A percentile compares a stretch with the other conserved stretches of the same genome.
These are phyloP conservation scores for Orchesella cincta DNA, from an alignment of 1,140 invertebrate species.

Conservation along the genomic window DNA sequence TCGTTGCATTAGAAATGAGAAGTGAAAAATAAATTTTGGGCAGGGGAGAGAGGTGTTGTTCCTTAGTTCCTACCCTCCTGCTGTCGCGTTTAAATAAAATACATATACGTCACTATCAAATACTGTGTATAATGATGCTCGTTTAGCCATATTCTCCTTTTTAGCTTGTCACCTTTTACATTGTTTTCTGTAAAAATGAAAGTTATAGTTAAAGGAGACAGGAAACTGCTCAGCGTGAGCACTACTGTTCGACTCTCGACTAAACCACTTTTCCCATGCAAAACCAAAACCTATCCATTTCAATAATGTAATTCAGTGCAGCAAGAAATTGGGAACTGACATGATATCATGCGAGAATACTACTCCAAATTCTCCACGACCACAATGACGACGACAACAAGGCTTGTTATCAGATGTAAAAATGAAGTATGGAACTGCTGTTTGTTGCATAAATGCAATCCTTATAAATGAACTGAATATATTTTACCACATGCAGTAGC, in stretches of 20 bases:
- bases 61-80: background rate
- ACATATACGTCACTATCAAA: background rate
- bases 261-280: background rate
- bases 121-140: background rate
- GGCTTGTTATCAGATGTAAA: no score
- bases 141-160: background rate
- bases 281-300: no score
- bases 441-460: no score
- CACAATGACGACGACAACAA: no score
- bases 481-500: no score
- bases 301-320: no score
- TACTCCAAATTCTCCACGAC: no score
- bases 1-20: background rate
- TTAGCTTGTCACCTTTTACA: conserved; percentile 16
- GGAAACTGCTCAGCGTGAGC: conserved; percentile 2
- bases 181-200: background rate
- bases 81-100: background rate
- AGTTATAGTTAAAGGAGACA: conserved; percentile 1
- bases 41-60: background rate
- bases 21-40: background rate
- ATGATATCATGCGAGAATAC: no score
- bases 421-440: no score
- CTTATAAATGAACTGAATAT: no score
- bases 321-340: no score
- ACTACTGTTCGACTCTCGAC: background rate